Percentiles rank a stretch among this genome's conserved stretches.
Evolutionary conservation across 2,888 invertebrate species (phyloP).

Genomic region (Morpho helenor): DNA sequence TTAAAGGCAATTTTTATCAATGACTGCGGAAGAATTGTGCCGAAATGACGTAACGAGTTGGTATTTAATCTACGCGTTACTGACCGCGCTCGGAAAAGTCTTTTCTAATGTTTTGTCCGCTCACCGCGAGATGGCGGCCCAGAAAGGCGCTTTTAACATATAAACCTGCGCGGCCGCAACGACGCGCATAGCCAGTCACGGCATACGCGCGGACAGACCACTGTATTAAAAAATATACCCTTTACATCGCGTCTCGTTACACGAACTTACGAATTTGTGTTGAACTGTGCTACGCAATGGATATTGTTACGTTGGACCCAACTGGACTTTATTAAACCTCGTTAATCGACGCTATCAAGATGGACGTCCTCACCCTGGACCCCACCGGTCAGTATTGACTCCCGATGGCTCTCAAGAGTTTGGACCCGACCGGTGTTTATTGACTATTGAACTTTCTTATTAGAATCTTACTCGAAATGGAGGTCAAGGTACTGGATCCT

Average conservation of each 20-base stretch:
- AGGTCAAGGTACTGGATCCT: slow-evolving; percentile 55
- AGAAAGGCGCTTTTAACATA: slow-evolving; percentile 56
- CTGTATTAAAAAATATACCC: slow-evolving; percentile 35
- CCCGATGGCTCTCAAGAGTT: slow-evolving; percentile 38
- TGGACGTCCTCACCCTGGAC: slow-evolving; percentile 61
- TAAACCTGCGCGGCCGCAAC: slow-evolving; percentile 49
- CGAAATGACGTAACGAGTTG: slow-evolving; percentile 16
- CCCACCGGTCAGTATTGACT: slow-evolving; percentile 61
- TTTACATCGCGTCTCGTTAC: slow-evolving; percentile 41
- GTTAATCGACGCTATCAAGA: slow-evolving; percentile 29
- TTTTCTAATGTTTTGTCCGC: slow-evolving; percentile 41
- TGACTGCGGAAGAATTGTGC: slow-evolving; percentile 13
- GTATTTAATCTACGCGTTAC: slow-evolving; percentile 17
- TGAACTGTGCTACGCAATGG: slow-evolving; percentile 61
- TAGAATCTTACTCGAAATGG: slow-evolving; percentile 43
- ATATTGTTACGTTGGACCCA: slow-evolving; percentile 67
- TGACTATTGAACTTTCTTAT: slow-evolving; percentile 37
- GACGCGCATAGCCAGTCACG: slow-evolving; percentile 60
- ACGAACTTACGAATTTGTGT: slow-evolving; percentile 53
- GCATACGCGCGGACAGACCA: slow-evolving; percentile 52
- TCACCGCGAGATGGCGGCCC: slow-evolving; percentile 59
- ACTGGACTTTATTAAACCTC: slow-evolving; percentile 65
- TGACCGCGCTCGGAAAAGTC: slow-evolving; percentile 38
- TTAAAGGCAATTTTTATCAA: slow-evolving; percentile 13
- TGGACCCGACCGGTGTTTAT: slow-evolving; percentile 44